phyloP scores from a whole-genome alignment of 2,113 vertebrate species.

The Periophthalmus modestus region DNA sequence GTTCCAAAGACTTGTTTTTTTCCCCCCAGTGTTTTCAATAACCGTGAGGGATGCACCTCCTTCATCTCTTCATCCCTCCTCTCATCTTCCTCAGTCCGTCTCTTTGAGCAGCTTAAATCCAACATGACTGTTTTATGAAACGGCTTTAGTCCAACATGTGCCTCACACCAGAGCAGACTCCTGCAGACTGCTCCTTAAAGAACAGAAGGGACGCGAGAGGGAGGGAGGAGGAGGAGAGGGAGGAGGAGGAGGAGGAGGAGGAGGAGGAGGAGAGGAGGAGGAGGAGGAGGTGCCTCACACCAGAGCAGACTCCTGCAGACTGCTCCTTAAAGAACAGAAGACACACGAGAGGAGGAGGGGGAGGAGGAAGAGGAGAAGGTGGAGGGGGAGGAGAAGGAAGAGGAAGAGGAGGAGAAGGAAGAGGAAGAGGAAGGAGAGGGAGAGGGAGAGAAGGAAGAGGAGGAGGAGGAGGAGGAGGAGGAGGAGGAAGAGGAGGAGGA shows the following conservation, averaged over 20 bases:
- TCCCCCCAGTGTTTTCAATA: not conserved
- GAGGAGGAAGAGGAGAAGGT: no score
- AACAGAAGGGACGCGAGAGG: slow-evolving; percentile 39
- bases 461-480: no score
- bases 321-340: slow-evolving; percentile 60
- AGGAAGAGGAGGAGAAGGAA: no score
- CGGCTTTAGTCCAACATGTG: slow-evolving; percentile 40
- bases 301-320: slow-evolving; percentile 59
- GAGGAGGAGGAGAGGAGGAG: no score
- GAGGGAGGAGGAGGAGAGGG: slow-evolving; percentile 44
- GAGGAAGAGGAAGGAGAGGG: no score
- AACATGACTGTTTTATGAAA: slow-evolving; percentile 28
- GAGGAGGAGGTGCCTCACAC: slow-evolving; percentile 42
- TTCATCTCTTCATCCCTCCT: not conserved
- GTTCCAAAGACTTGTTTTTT: not conserved
- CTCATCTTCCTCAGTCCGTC: not conserved
- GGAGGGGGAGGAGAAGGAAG: no score
- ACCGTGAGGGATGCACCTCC: not conserved
- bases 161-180: slow-evolving; percentile 55
- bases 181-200: slow-evolving; percentile 65
- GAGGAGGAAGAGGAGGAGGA: no score
- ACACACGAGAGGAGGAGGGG: slow-evolving; percentile 43
- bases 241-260: no score
- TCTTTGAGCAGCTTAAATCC: not conserved
- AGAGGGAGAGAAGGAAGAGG: no score